phyloP scores from a whole-genome alignment of 2,888 invertebrate genomes.

The Synergus itoensis region DNA sequence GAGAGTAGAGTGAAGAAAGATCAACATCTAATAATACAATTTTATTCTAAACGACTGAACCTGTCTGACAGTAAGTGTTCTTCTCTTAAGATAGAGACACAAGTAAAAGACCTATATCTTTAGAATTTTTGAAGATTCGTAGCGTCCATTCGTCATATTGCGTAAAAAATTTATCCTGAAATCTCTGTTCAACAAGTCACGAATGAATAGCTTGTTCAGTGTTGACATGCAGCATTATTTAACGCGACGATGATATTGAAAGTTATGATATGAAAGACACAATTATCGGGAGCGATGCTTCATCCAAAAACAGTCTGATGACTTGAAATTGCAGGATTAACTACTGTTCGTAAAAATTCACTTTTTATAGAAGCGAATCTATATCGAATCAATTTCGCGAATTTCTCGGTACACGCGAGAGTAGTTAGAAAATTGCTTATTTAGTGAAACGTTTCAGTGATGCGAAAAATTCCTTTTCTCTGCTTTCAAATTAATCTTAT shows the following conservation, averaged over 20 bases:
- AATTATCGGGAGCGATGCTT: conserved; percentile 16
- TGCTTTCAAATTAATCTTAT: neutral
- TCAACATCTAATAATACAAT: neutral
- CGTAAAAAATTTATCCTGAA: conserved; percentile 5
- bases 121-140: neutral
- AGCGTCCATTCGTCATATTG: neutral
- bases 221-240: neutral
- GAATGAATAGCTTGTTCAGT: neutral
- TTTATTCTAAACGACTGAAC: neutral
- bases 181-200: conserved; percentile 4
- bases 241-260: neutral
- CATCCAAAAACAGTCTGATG: conserved; percentile 3
- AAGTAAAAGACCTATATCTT: too few species aligned
- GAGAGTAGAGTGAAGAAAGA: neutral
- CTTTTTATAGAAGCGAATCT: neutral
- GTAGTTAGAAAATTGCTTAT: neutral
- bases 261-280: neutral
- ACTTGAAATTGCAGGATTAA: conserved; percentile 2
- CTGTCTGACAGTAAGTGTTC: neutral
- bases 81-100: neutral
- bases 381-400: conserved; percentile 13
- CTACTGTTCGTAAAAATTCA: conserved; percentile 10
- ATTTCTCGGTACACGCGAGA: neutral
- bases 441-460: neutral
- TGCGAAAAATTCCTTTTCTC: neutral